Conservation (phyloP, 2,797 vertebrate genomes). For the Halcyon chelicuti region DNA sequence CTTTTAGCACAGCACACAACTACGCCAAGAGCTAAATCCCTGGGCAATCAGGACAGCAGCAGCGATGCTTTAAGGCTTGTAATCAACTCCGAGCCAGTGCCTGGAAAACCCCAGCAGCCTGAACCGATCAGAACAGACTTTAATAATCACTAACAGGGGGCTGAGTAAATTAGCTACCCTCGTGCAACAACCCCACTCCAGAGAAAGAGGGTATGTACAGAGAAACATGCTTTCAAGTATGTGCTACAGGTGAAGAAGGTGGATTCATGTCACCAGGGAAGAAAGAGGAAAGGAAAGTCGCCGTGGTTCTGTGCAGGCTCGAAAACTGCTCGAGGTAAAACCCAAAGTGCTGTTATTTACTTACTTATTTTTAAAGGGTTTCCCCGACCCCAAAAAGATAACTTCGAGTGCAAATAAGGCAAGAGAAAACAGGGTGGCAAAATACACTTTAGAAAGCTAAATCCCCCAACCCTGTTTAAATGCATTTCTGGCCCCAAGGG, state of each 20-base stretch:
- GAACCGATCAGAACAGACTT: constrained; percentile 31
- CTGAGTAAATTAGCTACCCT: constrained; percentile 40
- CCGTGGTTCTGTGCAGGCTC: background rate
- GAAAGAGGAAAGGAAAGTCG: constrained; percentile 12
- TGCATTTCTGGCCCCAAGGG: background rate
- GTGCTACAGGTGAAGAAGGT: constrained; percentile 12
- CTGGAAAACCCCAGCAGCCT: constrained; percentile 42
- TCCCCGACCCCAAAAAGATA: background rate
- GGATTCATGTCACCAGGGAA: constrained; percentile 9
- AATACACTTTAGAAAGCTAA: background rate
- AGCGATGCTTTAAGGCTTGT: constrained; percentile 49
- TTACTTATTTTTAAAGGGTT: background rate
- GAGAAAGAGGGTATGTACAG: background rate
- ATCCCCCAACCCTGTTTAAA: background rate
- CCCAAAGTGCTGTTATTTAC: background rate
- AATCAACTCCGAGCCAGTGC: constrained; percentile 55
- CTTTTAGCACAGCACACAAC: constrained; percentile 5
- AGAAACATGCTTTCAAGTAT: constrained; percentile 34
- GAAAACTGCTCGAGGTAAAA: background rate
- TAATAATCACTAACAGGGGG: background rate
- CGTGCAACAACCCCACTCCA: constrained; percentile 18
- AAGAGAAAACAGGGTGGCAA: background rate
- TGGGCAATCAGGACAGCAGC: constrained; percentile 29
- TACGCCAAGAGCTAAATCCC: constrained; percentile 56
- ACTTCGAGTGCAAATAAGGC: background rate